Evolutionary conservation across 2,797 vertebrate genomes (phyloP), one percentile per base, ranked within the genome.

Genomic region (Periophthalmus magnuspinnatus): DNA sequence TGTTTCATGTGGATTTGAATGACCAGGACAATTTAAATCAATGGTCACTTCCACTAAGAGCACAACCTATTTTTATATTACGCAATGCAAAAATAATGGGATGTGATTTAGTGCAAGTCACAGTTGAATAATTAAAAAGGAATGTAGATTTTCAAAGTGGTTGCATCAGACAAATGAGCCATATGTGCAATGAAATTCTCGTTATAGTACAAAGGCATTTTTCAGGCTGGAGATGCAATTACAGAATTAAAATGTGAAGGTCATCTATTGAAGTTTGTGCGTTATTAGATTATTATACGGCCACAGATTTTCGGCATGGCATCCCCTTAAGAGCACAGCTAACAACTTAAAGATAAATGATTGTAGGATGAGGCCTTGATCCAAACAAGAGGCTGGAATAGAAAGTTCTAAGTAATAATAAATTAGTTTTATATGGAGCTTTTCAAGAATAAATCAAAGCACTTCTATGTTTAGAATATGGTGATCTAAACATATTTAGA

Each of bases 11-110:
- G 52, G 67, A 38, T 61, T 67, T 50, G 58, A 11, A 19, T 32
- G 24, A 71, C 24, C 9, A 56, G 52, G 61, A 11, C 69, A 54
- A 71, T 24, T 75, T 58, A 65, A 56, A 70, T 77, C 6, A 34
- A 41, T 28, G 16, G 36, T 47, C 52, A 65, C 45, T 56, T 36
- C 14, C 55, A 45, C 52, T 50, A 61, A 56, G 69, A 65, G 21
- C 45, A 5, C n/a, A 24, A 65, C 17, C 2, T 50, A 19, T 60
- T 63, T 69, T 48, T 66, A 65, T 28, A 36, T 70, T 56, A 66
- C 19, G 1, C n/a, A 74, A 28, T 38, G 63, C 22, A 38, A n/a
- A 28, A 50, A 47, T 50, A 65, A 65, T 65, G 63, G 47, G 5
- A 28, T 14, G 22, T 24, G 61, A 28, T 64, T 47, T 24, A 47